Evolutionary conservation across 2,113 vertebrate species (phyloP), one percentile per base, ranked within the genome.

Genomic region (Mola mola): DNA sequence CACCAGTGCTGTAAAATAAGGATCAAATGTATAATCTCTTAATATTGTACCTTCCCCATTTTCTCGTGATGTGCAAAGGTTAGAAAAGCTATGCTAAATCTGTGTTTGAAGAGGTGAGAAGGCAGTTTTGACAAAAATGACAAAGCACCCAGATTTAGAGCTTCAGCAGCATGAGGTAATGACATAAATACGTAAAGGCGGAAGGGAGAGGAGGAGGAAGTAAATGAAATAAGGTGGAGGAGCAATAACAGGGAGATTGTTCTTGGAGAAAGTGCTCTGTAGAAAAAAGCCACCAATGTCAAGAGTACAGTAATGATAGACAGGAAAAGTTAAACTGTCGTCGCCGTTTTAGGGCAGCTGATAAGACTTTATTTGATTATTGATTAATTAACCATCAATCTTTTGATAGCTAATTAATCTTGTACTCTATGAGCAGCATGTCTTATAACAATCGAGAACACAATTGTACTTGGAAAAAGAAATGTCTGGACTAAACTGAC

Each of bases 41-140:
- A 17, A 40, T 38, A 33, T 6, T 6, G 13, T 33, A 38, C 36
- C 13, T 2, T 22, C 13, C 11, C 24, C 6, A 13, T 42, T 69
- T 67, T 56, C 36, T 31, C 15, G 40, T 50, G 5, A 49, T 55
- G 61, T 59, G 48, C 47, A 42, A 62, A 68, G 53, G 50, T 61
- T 42, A 75, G 31, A 63, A 62, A 72, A 38, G 10, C 7, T 20
- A 12, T 8, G 1, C 16, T 72, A 34, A 51, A 36, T 58, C n/a
- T 9, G n/a, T 34, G 28, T 13, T 34, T 34, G 33, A 34, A 34
- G 33, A 13, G 2, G 15, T 36, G 44, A 36, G 15, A 57, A 4
- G 11, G 44, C 5, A 1, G 25, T 31, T 40, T 52, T 46, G 31
- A 47, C 31, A 2, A 7, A 34, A 2, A 42, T 38, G 12, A 31